These are phyloP conservation scores for Drosophila picticornis DNA, from an alignment of 2,888 invertebrate genomes.

Conservation along the genomic window DNA sequence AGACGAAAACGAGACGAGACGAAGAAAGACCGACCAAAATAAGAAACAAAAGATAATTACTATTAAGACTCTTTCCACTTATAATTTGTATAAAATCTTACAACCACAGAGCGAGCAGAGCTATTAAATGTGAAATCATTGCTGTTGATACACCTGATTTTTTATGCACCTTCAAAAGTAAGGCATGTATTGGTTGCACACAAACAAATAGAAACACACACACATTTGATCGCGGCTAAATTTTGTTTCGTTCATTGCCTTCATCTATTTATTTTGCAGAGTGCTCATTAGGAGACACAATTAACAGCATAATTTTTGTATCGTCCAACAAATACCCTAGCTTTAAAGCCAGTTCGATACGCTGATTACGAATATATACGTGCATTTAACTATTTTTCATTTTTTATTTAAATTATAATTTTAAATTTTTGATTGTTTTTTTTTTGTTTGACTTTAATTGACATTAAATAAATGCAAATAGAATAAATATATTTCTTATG, in stretches of 20 bases:
- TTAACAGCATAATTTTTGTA: not conserved
- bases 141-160: constrained; percentile 6
- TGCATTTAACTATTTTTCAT: too few relatives aligned
- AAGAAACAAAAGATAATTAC: constrained; percentile 52
- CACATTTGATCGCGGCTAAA: not conserved
- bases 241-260: not conserved
- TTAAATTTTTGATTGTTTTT: not conserved
- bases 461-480: not conserved
- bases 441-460: not conserved
- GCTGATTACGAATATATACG: too few relatives aligned
- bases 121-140: constrained; percentile 11
- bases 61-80: constrained; percentile 45
- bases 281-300: not conserved
- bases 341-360: not conserved
- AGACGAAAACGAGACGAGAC: not conserved
- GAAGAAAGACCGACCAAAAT: constrained; percentile 32
- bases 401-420: not conserved
- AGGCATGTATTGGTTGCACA: not conserved
- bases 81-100: constrained; percentile 32
- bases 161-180: not conserved
- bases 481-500: not conserved
- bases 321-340: not conserved
- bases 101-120: constrained; percentile 19
- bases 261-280: not conserved
- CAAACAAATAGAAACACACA: not conserved